phyloP scores from a whole-genome alignment of 2,888 invertebrate species.

The Dolichomitus sp. region DNA sequence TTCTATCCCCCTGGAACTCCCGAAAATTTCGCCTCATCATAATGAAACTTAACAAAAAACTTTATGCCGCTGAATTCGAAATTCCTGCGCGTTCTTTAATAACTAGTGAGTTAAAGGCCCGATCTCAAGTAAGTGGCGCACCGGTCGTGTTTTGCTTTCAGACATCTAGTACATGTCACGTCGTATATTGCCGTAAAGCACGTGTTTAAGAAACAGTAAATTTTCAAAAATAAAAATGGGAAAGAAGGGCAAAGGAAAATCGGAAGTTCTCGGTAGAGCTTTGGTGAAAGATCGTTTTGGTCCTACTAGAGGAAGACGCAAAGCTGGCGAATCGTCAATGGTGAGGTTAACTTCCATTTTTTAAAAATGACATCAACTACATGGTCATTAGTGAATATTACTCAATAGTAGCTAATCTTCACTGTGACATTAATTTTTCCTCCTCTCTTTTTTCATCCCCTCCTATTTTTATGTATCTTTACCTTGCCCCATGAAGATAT shows the following conservation, averaged over 20 bases:
- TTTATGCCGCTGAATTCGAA: neutral
- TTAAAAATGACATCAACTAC: neutral
- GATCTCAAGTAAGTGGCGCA: neutral
- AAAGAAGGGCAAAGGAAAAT: conserved; percentile 90
- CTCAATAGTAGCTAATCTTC: neutral
- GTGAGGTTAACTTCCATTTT: conserved; percentile 85
- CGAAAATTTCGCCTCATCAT: no score
- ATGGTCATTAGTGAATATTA: neutral
- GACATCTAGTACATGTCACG: conserved; percentile 2
- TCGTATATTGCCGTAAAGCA: neutral
- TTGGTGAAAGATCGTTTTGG: conserved; percentile 93
- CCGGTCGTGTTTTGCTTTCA: conserved; percentile 14
- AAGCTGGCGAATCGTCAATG: conserved; percentile 91
- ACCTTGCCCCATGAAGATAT: conserved; percentile 4
- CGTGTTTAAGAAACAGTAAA: neutral
- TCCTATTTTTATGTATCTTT: conserved; percentile 30
- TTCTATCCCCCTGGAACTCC: no score
- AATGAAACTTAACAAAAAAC: neutral
- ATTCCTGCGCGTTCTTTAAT: neutral
- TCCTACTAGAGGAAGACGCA: conserved; percentile 88
- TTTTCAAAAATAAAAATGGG: conserved; percentile 88
- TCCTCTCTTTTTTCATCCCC: neutral
- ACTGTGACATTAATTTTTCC: neutral
- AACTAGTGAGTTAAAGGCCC: neutral
- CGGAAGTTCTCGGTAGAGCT: conserved; percentile 88